Conservation (phyloP, 2,888 invertebrate genomes). For the Drosophila cognata region DNA sequence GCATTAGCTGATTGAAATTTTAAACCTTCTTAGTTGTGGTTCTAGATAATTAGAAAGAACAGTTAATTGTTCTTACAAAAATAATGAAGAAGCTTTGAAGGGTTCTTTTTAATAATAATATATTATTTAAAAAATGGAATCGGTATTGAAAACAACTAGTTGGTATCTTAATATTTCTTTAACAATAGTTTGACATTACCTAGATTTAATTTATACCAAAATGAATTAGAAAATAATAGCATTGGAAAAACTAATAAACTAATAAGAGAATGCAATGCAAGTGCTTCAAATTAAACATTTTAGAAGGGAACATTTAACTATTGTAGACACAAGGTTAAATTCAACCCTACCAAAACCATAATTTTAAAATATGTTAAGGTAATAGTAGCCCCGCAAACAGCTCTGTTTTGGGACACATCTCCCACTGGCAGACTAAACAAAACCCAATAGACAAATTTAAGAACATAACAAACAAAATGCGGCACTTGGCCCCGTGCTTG, state of each 20-base stretch:
- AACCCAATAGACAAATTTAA: slow-evolving; percentile 53
- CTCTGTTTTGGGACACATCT: neutral
- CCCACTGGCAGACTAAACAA: slow-evolving; percentile 6
- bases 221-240: neutral
- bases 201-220: neutral
- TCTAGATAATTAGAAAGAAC: neutral
- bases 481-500: slow-evolving; percentile 61
- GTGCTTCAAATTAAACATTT: neutral
- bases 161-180: neutral
- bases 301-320: neutral
- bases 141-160: neutral
- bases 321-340: neutral
- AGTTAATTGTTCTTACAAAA: neutral
- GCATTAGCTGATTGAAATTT: neutral
- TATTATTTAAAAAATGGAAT: neutral
- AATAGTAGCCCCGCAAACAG: neutral
- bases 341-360: neutral
- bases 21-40: neutral
- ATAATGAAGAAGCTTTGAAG: neutral
- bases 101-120: neutral
- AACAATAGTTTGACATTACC: neutral
- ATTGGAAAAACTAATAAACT: neutral
- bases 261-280: neutral
- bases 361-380: slow-evolving; percentile 4
- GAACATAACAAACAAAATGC: slow-evolving; percentile 57